phyloP scores from a whole-genome alignment of 2,888 invertebrate genomes.

The Athrips mouffetella region DNA sequence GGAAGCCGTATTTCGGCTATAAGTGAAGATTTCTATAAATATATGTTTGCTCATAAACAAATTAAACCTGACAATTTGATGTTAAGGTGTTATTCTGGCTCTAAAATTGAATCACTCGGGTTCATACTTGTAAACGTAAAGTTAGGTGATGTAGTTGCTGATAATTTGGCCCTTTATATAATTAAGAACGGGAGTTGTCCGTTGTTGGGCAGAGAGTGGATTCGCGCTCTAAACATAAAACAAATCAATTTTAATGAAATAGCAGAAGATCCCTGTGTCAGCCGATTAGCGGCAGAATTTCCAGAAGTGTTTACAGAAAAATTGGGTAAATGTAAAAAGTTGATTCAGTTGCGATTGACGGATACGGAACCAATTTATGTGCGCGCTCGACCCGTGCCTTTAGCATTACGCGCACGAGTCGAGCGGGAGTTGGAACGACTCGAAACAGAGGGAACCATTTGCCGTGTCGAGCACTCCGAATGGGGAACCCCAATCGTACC shows the following conservation, averaged over 20 bases:
- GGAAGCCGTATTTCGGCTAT: too few species aligned
- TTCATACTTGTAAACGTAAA: not conserved
- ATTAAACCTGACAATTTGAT: not conserved
- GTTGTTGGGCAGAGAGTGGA: too few species aligned
- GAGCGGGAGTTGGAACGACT: not conserved
- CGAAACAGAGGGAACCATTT: not conserved
- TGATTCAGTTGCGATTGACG: not conserved
- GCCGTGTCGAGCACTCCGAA: not conserved
- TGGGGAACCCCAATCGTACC: conserved; percentile 14
- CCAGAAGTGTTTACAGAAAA: not conserved
- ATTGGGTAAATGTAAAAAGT: not conserved
- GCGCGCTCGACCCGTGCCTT: not conserved
- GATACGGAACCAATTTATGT: not conserved
- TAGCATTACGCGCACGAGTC: not conserved
- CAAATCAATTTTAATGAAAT: not conserved
- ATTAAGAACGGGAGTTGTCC: not conserved
- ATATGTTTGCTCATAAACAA: not conserved
- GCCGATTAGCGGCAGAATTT: not conserved
- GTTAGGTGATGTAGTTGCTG: not conserved
- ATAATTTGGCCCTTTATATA: not conserved
- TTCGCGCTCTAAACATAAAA: not conserved
- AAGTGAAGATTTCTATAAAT: not conserved
- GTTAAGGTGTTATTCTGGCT: not conserved
- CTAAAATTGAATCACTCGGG: not conserved
- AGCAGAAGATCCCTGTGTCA: not conserved